Conservation (phyloP, 2,888 invertebrate genomes). For the Protodeltote pygarga region DNA sequence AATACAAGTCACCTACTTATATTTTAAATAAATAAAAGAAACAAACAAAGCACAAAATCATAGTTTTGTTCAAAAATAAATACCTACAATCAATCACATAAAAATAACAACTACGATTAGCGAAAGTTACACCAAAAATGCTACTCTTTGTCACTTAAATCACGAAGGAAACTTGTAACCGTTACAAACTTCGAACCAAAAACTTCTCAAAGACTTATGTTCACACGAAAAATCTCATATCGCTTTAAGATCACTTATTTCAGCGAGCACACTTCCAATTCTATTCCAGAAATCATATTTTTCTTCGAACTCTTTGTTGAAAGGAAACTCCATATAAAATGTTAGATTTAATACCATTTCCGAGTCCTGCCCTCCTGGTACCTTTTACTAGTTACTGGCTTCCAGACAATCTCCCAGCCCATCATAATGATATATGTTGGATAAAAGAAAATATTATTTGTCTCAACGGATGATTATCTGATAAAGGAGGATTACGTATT, state of each 20-base stretch:
- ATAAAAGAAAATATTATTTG: slow-evolving; percentile 32
- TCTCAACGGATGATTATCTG: slow-evolving; percentile 23
- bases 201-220: too few relatives aligned
- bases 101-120: too few relatives aligned
- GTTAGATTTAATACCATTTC: slow-evolving; percentile 36
- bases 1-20: too few relatives aligned
- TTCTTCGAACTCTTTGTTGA: slow-evolving; percentile 10
- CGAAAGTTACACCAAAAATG: too few relatives aligned
- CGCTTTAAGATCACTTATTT: not conserved
- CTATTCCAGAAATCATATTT: slow-evolving; percentile 18
- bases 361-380: slow-evolving; percentile 23
- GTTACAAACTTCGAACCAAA: too few relatives aligned
- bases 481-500: slow-evolving; percentile 18
- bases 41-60: too few relatives aligned
- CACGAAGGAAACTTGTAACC: too few relatives aligned
- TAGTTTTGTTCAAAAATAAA: too few relatives aligned
- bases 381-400: slow-evolving; percentile 24
- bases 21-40: too few relatives aligned
- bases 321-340: slow-evolving; percentile 21
- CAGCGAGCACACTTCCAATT: slow-evolving; percentile 8
- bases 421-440: slow-evolving; percentile 33
- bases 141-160: too few relatives aligned
- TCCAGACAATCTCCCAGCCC: slow-evolving; percentile 26
- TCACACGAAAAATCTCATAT: not conserved
- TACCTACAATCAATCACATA: too few relatives aligned